Evolutionary conservation across 92 coral and sea anemone species (phyloP).

Genomic region (Epizoanthus fatuus): DNA sequence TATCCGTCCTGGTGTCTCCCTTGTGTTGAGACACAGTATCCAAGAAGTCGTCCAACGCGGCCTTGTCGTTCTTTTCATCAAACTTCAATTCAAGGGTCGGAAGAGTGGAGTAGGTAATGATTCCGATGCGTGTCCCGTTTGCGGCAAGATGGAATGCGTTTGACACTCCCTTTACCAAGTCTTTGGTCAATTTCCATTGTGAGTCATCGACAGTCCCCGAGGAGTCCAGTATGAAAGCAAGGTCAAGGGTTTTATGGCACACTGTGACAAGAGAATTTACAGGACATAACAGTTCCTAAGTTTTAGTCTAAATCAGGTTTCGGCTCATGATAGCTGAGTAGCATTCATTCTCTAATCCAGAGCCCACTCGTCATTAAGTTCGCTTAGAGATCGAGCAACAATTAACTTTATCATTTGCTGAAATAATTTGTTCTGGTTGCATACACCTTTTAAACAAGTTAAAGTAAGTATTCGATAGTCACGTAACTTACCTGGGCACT

Average conservation of each 20-base stretch:
- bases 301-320: no score
- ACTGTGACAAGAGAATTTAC: conserved; percentile 40
- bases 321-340: no score
- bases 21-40: conserved; percentile 92
- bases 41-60: conserved; percentile 73
- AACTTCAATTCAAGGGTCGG: conserved; percentile 89
- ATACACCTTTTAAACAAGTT: neutral
- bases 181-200: conserved; percentile 94
- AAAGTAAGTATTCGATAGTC: neutral
- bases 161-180: conserved; percentile 91
- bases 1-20: conserved; percentile 93
- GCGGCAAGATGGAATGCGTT: conserved; percentile 81
- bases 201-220: conserved; percentile 95
- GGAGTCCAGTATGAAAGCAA: conserved; percentile 93
- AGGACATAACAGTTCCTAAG: no score
- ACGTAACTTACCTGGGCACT: conserved; percentile 86
- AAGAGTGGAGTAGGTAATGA: conserved; percentile 89
- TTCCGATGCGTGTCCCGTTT: conserved; percentile 87
- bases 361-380: no score
- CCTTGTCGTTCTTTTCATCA: conserved; percentile 84
- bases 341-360: no score
- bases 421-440: no score
- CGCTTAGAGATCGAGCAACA: no score
- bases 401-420: no score
- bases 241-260: conserved; percentile 87